A percentile compares a stretch with the other conserved stretches of the same genome.
Conservation (phyloP, 2,888 invertebrate genomes). For the Latheticus oryzae region DNA sequence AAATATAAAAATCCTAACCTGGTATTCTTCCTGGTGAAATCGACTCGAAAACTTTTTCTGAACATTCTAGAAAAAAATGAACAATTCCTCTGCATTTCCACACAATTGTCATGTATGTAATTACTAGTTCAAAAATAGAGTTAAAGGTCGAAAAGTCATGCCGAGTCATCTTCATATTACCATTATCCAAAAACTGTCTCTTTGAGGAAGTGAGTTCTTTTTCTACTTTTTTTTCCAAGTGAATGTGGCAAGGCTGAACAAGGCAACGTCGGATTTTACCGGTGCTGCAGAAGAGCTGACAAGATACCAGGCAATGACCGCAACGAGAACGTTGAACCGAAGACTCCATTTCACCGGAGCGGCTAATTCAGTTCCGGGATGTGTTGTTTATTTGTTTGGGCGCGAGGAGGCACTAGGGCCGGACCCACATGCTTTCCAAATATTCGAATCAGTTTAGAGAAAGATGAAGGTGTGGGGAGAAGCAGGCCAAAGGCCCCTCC, state of each 20-base stretch:
- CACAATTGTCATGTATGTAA: slow-evolving; percentile 1
- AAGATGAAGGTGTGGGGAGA: background rate
- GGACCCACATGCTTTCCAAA: slow-evolving; percentile 24
- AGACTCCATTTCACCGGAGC: slow-evolving; percentile 60
- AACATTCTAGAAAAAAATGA: background rate
- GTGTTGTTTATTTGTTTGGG: slow-evolving; percentile 41
- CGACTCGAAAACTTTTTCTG: background rate
- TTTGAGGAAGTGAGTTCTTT: slow-evolving; percentile 1
- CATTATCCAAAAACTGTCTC: background rate
- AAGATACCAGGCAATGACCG: slow-evolving; percentile 63
- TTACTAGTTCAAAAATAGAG: background rate
- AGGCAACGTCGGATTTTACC: slow-evolving; percentile 50
- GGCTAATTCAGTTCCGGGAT: slow-evolving; percentile 59
- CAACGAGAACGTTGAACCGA: slow-evolving; percentile 59
- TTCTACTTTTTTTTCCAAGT: no score
- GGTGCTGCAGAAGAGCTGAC: slow-evolving; percentile 52
- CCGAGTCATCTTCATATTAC: background rate
- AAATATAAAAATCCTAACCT: background rate
- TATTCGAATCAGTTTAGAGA: slow-evolving; percentile 25
- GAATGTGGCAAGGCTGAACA: slow-evolving; percentile 44
- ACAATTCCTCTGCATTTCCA: slow-evolving; percentile 6
- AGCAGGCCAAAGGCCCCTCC: background rate
- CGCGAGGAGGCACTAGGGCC: slow-evolving; percentile 13
- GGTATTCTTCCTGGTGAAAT: background rate
- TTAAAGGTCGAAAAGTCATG: slow-evolving; percentile 3